A percentile compares a stretch with the other conserved stretches of the same genome.
These are phyloP conservation scores for Epinotia demarniana DNA, from an alignment of 2,888 invertebrate genomes.

Conservation along the genomic window DNA sequence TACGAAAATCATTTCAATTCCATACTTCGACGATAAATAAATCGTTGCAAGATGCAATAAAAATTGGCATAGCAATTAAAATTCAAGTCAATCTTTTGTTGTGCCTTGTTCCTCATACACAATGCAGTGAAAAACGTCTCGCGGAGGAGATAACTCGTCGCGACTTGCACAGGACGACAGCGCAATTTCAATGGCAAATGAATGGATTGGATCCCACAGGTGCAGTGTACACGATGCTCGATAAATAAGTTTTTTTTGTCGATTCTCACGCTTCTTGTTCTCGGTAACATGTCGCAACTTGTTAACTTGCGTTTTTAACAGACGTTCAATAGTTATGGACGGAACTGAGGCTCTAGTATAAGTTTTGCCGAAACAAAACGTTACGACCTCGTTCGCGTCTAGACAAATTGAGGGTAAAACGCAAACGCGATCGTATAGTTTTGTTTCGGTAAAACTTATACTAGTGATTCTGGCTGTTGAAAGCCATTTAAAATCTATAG, in stretches of 20 bases:
- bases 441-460: no score
- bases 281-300: conserved; percentile 34
- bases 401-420: no score
- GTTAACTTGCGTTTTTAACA: not conserved
- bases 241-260: conserved; percentile 19
- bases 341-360: no score
- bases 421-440: no score
- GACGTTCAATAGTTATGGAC: not conserved
- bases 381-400: no score
- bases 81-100: conserved; percentile 16
- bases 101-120: conserved; percentile 8
- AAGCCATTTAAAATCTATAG: not conserved
- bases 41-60: not conserved
- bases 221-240: conserved; percentile 16
- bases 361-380: no score
- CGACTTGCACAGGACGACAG: conserved; percentile 33
- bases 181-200: conserved; percentile 37
- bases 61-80: conserved; percentile 16
- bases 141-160: conserved; percentile 27
- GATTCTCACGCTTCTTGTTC: conserved; percentile 33
- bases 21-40: conserved; percentile 4
- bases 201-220: conserved; percentile 40
- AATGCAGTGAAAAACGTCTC: conserved; percentile 9
- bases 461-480: no score
- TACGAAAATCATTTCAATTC: conserved; percentile 3